Percentiles rank a stretch among this genome's conserved stretches.
These are phyloP conservation scores for Chrysochloris asiatica DNA, from an alignment of 2,113 vertebrate genomes.

Conservation along the genomic window DNA sequence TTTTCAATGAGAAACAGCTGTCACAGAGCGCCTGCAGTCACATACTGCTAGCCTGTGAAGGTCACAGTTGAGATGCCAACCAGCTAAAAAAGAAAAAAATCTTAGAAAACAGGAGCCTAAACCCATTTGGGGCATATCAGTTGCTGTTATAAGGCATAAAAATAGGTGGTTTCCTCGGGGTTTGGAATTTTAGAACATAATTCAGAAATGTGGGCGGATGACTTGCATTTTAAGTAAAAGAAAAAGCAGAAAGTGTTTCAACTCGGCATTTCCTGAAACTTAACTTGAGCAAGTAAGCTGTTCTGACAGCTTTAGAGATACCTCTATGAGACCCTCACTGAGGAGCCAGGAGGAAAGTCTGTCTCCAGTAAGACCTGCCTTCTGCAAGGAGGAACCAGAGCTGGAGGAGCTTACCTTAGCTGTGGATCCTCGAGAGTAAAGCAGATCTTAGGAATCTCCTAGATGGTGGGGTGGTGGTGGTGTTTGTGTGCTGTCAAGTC, in stretches of 20 bases:
- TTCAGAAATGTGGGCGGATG: not conserved
- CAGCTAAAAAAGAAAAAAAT: not conserved
- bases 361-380: not conserved
- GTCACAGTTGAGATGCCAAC: not conserved
- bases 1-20: not conserved
- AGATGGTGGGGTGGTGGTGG: no score
- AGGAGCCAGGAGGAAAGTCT: not conserved
- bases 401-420: not conserved
- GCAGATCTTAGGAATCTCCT: not conserved
- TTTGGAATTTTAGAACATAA: not conserved
- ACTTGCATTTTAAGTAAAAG: not conserved
- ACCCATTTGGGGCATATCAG: not conserved
- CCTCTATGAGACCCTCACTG: not conserved
- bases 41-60: not conserved
- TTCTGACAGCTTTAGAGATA: not conserved
- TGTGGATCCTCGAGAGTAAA: not conserved
- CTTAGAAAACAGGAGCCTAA: not conserved
- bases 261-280: not conserved
- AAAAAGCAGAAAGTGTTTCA: not conserved
- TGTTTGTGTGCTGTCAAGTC: no score
- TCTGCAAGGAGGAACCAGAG: not conserved
- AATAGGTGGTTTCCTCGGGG: not conserved
- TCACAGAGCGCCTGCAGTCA: not conserved
- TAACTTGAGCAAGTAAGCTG: not conserved
- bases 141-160: not conserved